These are phyloP conservation scores for Adoxophyes honmai DNA, from an alignment of 1,140 invertebrate genomes.

Conservation along the genomic window DNA sequence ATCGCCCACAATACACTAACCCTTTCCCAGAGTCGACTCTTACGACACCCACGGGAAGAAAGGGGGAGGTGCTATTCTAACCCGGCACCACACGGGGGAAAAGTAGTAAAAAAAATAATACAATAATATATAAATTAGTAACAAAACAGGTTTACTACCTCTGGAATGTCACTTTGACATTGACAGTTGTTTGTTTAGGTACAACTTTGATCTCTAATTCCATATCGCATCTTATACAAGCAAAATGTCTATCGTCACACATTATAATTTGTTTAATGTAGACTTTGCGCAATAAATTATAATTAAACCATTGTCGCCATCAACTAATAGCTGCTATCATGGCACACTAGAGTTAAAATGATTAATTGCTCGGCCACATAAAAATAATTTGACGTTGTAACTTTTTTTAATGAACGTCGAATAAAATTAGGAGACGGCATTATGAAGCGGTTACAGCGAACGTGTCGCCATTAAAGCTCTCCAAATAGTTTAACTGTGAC, in stretches of 20 bases:
- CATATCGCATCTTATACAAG: neutral
- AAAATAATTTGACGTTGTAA: neutral
- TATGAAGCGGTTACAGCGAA: neutral
- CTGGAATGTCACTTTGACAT: no score
- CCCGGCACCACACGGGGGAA: no score
- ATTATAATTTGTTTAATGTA: neutral
- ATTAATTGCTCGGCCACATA: neutral
- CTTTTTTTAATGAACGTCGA: conserved; percentile 5
- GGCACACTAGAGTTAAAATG: neutral
- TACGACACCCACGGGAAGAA: no score
- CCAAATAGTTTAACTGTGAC: conserved; percentile 18
- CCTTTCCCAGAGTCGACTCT: no score
- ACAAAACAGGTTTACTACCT: no score
- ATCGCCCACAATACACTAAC: no score
- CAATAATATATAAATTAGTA: no score
- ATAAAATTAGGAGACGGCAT: neutral
- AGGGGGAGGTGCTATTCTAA: no score
- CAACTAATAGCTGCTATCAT: conserved; percentile 2
- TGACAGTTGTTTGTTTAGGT: no score
- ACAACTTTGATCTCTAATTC: no score
- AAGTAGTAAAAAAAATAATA: no score
- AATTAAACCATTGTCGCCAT: neutral
- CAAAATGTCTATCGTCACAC: neutral
- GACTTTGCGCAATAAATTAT: conserved; percentile 1
- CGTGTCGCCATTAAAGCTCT: conserved; percentile 2